Base-by-base conservation (phyloP, 2,113 vertebrate genomes). In the Macheiramphus alcinus region DNA sequence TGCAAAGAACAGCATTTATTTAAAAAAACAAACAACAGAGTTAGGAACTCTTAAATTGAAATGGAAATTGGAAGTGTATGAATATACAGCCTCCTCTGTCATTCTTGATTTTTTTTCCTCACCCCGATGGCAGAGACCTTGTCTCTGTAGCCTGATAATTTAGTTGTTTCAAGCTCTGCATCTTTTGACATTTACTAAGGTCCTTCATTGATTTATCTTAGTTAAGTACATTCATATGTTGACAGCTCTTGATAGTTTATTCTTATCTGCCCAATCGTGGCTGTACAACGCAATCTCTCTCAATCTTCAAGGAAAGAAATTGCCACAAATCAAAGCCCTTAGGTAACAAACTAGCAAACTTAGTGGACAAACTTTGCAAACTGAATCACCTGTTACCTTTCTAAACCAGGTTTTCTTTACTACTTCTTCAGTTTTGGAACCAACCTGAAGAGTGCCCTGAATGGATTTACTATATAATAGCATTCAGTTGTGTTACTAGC, bases 181-280 rank as follows among this genome's bases (percentile, higher is more conserved):
- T 88, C 78, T 95, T 96, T 86, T 92, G 92, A 88, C 85, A 93
- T 93, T 96, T 96, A 45, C 89, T 89, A 40, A 93, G 62, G 79
- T 58, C 78, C 67, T 86, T 32, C 76, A 88, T 95, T 97, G 94
- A 94, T 94, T 96, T 92, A 95, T 85, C 93, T 96, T 78, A 76
- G 92, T 92, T 97, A 96, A 94, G 71, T 83, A 88, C 79, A 70
- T 94, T 86, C 88, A 48, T 65, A 92, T 14, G 22, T 76, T 92
- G 90, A 92, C 92, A 96, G 87, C 16, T 95, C 90, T 58, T 93
- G 86, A 90, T 90, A 27, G 62, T 90, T 97, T 91, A 61, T 80
- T 87, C 40, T 90, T 73, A 82, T 62, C 94, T 96, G 80, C 42
- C 87, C 62, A 80, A 25, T 70, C 4, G 9, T 76, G 67, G 43